phyloP scores from a whole-genome alignment of 2,888 invertebrate species.

The Drosophila ustulata region DNA sequence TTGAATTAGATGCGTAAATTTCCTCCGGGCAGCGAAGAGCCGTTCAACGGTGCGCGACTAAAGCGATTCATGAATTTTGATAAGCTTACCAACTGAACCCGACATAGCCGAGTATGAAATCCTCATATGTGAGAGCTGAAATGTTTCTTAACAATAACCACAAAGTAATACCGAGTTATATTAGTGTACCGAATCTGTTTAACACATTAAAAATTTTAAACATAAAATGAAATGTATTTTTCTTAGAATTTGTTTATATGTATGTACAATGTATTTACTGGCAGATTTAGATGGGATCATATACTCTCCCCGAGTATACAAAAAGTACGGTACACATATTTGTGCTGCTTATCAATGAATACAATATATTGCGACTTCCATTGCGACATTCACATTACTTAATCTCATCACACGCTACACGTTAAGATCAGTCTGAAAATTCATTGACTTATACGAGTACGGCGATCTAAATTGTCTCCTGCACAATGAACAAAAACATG shows the following conservation, averaged over 20 bases:
- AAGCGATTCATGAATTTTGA: slow-evolving; percentile 86
- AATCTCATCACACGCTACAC: slow-evolving; percentile 13
- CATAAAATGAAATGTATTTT: slow-evolving; percentile 11
- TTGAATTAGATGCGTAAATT: slow-evolving; percentile 88
- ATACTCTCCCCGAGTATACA: neutral
- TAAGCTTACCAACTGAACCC: slow-evolving; percentile 78
- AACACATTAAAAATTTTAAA: slow-evolving; percentile 8
- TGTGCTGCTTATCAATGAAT: slow-evolving; percentile 50
- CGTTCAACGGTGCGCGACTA: slow-evolving; percentile 86
- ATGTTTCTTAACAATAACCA: slow-evolving; percentile 3
- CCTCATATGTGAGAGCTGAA: neutral
- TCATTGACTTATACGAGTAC: slow-evolving; percentile 14
- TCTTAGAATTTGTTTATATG: slow-evolving; percentile 16
- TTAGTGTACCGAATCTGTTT: slow-evolving; percentile 2
- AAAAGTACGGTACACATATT: slow-evolving; percentile 12
- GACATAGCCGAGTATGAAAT: slow-evolving; percentile 5
- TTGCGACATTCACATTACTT: slow-evolving; percentile 24
- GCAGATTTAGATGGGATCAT: slow-evolving; percentile 6
- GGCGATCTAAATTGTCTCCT: slow-evolving; percentile 1
- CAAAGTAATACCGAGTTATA: neutral
- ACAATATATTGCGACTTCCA: slow-evolving; percentile 31
- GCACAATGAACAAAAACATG: slow-evolving; percentile 35
- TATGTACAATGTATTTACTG: slow-evolving; percentile 4
- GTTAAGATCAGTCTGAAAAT: slow-evolving; percentile 44
- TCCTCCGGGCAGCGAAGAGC: slow-evolving; percentile 88